A percentile compares a stretch with the other conserved stretches of the same genome.
Evolutionary conservation across 2,797 vertebrate species (phyloP).

Genomic region (Bovichtus diacanthus): DNA sequence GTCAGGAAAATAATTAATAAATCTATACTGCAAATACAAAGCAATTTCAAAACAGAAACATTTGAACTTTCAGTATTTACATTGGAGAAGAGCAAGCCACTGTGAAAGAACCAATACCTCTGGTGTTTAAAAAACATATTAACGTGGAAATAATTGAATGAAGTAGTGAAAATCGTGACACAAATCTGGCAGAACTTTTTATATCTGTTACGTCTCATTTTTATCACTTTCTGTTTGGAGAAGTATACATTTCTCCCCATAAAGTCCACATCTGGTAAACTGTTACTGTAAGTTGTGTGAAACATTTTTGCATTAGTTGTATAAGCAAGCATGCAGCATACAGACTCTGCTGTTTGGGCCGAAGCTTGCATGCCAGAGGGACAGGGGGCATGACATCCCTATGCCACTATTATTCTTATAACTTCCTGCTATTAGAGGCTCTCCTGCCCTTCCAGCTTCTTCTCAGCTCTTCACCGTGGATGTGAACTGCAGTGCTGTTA

Average conservation of each 20-base stretch:
- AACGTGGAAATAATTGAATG: not conserved
- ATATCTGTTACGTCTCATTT: not conserved
- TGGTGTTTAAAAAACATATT: not conserved
- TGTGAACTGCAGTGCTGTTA: slow-evolving; percentile 69
- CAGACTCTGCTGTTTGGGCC: slow-evolving; percentile 30
- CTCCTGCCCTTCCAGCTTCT: slow-evolving; percentile 60
- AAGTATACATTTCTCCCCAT: not conserved
- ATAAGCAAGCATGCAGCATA: slow-evolving; percentile 6
- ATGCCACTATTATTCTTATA: slow-evolving; percentile 73
- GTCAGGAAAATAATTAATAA: not conserved
- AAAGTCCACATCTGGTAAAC: not conserved
- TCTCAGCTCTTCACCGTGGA: slow-evolving; percentile 55
- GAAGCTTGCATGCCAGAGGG: slow-evolving; percentile 51
- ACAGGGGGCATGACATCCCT: slow-evolving; percentile 64
- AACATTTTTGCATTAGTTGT: slow-evolving; percentile 1
- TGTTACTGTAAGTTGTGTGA: not conserved
- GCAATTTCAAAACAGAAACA: not conserved
- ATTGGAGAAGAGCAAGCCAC: not conserved
- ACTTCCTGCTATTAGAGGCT: slow-evolving; percentile 84
- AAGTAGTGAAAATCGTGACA: not conserved
- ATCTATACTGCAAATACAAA: not conserved
- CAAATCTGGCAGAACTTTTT: not conserved
- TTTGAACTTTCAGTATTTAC: not conserved
- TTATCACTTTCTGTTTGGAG: not conserved
- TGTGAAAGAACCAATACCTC: not conserved